Evolutionary conservation across 2,113 vertebrate genomes (phyloP), one percentile per base, ranked within the genome.

Genomic region (Eonycteris spelaea): DNA sequence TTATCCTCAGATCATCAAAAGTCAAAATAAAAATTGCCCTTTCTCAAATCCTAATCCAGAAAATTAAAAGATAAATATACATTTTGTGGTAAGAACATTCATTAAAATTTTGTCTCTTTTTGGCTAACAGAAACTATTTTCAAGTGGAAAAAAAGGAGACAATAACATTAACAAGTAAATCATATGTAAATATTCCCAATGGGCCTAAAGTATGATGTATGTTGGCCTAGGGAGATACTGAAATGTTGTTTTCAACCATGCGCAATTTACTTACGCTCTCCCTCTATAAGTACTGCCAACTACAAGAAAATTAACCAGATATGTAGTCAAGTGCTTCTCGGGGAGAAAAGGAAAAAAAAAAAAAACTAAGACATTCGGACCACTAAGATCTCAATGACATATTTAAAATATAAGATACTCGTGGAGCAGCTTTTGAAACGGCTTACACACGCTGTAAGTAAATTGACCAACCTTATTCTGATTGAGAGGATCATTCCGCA

Each of bases 401-500:
- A 74, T 40, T 57, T 63, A 59, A 16, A 84, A 53, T 6, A 1
- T 16, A 61, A 70, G 45, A 38, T 61, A 43, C 16, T 24, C 24
- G 45, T 8, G 26, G n/a, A 43, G 74, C 19, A 78, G 43, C 61
- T 75, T 75, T 0, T 57, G 9, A 80, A 71, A 40, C 2, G 51
- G 57, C 51, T 51, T 51, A 51, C 28, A 61, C 3, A 26, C 26
- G 21, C 19, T 53, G 24, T 90, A 88, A 91, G 88, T 89, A 90
- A 82, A 82, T 89, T 71, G 94, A 98, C 98, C 90, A 97, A 99
- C 99, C 99, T 99, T 99, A 95, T 98, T 98, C 95, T 98, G 98
- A 97, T 97, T 99, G 96, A 99, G 98, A 86, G 98, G 98, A 96
- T 99, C 99, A 61, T 98, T 99, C 90, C 99, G 98, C n/a, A 99